Evolutionary conservation across 2,113 vertebrate species (phyloP).

Genomic region (Tapirus terrestris): DNA sequence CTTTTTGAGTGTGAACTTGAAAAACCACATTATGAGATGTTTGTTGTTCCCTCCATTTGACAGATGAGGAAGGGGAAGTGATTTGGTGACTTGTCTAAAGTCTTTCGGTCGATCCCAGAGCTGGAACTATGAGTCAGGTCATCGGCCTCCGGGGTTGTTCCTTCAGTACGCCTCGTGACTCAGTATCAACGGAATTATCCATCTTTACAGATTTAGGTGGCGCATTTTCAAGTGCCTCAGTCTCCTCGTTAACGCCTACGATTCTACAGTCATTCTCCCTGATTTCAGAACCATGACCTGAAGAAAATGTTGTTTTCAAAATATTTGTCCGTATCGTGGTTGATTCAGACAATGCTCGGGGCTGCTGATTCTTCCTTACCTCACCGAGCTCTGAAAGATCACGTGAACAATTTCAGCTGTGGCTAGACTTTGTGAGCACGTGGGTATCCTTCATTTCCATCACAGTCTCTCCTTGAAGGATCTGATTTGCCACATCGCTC

Average conservation of each 20-base stretch:
- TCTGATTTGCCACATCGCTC: too few relatives aligned
- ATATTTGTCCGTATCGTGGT: not conserved
- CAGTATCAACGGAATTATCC: accelerated
- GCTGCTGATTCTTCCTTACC: not conserved
- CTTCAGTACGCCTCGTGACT: not conserved
- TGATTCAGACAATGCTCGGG: slow-evolving; percentile 53
- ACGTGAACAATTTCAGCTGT: not conserved
- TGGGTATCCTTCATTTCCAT: not conserved
- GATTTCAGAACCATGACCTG: not conserved
- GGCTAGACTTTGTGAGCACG: not conserved
- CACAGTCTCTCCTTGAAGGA: not conserved
- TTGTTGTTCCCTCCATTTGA: not conserved
- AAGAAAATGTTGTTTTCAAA: not conserved
- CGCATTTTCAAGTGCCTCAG: not conserved
- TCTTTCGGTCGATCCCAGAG: not conserved
- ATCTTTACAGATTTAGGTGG: not conserved
- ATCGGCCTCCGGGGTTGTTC: accelerated
- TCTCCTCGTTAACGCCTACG: not conserved
- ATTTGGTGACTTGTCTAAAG: not conserved
- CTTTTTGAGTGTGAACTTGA: not conserved
- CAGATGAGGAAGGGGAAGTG: not conserved
- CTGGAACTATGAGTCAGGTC: too few relatives aligned
- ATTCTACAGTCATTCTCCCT: not conserved
- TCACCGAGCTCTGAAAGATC: not conserved
- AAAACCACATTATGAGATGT: not conserved